Evolutionary conservation across 2,113 vertebrate species (phyloP).

Genomic region (Festucalex cinctus): DNA sequence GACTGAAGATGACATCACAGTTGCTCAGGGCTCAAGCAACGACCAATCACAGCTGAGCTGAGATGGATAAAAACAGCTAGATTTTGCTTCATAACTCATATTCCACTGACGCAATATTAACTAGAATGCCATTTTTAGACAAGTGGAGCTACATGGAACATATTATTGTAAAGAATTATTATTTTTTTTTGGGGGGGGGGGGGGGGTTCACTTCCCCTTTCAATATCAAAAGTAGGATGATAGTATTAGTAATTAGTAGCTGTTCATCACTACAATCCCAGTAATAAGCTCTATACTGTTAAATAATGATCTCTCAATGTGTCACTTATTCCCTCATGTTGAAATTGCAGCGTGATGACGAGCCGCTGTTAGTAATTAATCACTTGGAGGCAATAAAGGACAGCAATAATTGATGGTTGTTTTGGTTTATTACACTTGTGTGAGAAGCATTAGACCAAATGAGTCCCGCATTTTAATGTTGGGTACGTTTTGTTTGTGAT

Average conservation of each 20-base stretch:
- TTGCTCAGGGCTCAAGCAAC: no score
- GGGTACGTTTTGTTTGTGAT: not conserved
- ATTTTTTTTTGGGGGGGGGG: no score
- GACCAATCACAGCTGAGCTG: no score
- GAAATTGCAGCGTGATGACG: not conserved
- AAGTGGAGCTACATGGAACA: no score
- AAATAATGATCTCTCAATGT: not conserved
- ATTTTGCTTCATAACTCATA: no score
- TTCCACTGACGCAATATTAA: no score
- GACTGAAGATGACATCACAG: no score
- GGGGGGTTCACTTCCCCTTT: no score
- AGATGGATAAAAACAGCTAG: no score
- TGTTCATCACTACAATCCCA: not conserved
- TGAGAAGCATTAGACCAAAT: not conserved
- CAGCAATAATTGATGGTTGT: not conserved
- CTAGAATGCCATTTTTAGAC: no score
- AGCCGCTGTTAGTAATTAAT: conserved; percentile 2
- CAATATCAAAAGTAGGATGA: not conserved
- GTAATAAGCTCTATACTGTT: not conserved
- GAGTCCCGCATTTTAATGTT: not conserved
- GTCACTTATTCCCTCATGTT: not conserved
- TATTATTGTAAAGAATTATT: no score
- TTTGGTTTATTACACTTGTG: not conserved
- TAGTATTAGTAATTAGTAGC: no score
- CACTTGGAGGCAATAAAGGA: not conserved